These are phyloP conservation scores for Sinhomidia bicolor DNA, from an alignment of 2,888 invertebrate species.

Conservation along the genomic window DNA sequence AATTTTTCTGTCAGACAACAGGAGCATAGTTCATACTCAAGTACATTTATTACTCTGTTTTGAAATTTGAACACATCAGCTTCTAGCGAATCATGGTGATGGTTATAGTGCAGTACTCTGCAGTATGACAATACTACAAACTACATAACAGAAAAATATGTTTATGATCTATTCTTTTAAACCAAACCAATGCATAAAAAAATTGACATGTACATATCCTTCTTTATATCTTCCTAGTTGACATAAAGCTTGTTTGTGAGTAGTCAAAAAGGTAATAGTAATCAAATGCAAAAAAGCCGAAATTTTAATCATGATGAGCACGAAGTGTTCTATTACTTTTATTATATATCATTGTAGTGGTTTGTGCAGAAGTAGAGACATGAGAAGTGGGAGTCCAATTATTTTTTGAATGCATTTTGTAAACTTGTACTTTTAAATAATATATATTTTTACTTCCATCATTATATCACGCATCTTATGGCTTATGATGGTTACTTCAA, in stretches of 20 bases:
- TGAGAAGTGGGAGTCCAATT: background rate
- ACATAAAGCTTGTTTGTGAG: background rate
- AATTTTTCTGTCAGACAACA: background rate
- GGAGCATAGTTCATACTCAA: constrained; percentile 63
- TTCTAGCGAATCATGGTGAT: background rate
- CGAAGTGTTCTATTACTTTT: background rate
- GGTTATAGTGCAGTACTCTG: background rate
- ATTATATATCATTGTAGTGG: background rate
- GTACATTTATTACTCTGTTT: constrained; percentile 57
- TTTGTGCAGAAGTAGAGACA: background rate
- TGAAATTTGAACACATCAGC: constrained; percentile 28
- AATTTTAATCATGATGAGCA: background rate
- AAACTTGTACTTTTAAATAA: background rate
- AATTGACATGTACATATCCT: background rate
- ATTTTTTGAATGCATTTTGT: background rate
- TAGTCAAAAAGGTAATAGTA: background rate
- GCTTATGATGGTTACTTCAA: too few species aligned
- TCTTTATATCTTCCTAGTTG: background rate
- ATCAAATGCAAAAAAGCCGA: background rate
- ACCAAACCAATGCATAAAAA: background rate
- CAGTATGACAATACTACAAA: background rate
- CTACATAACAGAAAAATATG: too few species aligned
- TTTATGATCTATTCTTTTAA: too few species aligned
- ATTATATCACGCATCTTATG: background rate
- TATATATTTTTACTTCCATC: background rate